phyloP scores from a whole-genome alignment of 2,797 vertebrate species.

The Girardinus metallicus region DNA sequence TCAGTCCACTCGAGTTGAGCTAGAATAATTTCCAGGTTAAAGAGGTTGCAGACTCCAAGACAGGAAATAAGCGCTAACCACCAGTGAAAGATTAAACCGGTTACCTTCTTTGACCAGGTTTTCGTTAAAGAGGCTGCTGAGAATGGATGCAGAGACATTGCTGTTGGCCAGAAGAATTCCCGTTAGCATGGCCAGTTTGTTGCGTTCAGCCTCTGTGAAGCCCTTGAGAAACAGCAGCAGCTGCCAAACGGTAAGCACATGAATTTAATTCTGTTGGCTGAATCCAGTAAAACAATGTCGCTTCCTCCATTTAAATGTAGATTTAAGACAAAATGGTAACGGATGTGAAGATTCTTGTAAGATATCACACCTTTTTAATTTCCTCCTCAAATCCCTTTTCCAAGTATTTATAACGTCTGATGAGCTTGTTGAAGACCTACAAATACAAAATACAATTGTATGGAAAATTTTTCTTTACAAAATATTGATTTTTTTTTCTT shows the following conservation, averaged over 20 bases:
- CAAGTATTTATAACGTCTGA: conserved; percentile 98
- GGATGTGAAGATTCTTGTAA: too few relatives aligned
- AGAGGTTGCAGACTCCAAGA: neutral
- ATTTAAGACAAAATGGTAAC: neutral
- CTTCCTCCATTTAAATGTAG: too few relatives aligned
- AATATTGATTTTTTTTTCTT: neutral
- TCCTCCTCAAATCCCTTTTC: conserved; percentile 99
- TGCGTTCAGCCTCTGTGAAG: conserved; percentile 96
- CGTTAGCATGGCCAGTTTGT: conserved; percentile 97
- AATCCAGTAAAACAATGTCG: conserved; percentile 3
- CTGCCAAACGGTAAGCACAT: conserved; percentile 70
- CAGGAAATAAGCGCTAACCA: neutral
- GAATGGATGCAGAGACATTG: conserved; percentile 92
- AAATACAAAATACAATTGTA: neutral
- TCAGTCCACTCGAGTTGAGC: neutral
- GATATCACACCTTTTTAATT: conserved; percentile 91
- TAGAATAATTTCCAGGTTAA: neutral
- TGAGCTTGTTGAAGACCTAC: conserved; percentile 98
- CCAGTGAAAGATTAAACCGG: accelerated
- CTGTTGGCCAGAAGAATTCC: conserved; percentile 95
- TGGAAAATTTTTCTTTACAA: neutral
- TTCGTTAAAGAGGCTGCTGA: conserved; percentile 96
- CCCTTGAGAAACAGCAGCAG: conserved; percentile 97
- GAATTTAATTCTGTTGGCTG: conserved; percentile 10
- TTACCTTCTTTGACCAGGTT: conserved; percentile 98